Percentiles rank a stretch among this genome's conserved stretches.
Evolutionary conservation across 2,888 invertebrate species (phyloP).

Genomic region (Caenorhabditis sp.): DNA sequence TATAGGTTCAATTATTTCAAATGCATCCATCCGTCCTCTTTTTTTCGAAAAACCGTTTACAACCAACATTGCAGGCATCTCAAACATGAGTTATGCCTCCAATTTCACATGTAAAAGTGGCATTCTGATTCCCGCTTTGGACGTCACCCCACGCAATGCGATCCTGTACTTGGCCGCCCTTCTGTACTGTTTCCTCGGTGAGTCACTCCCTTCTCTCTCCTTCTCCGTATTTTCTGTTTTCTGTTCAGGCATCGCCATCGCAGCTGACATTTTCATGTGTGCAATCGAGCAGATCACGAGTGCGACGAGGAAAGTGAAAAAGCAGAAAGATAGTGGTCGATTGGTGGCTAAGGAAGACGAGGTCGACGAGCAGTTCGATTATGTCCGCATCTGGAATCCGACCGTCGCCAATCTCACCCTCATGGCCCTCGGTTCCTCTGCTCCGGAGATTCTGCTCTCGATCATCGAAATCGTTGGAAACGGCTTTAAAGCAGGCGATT

Average conservation of each 20-base stretch:
- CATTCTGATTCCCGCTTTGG: slow-evolving; percentile 58
- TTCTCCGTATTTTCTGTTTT: too few species aligned
- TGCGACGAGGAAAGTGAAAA: slow-evolving; percentile 79
- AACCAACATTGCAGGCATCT: too few species aligned
- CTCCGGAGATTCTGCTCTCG: slow-evolving; percentile 82
- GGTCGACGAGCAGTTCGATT: slow-evolving; percentile 81
- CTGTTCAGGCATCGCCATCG: slow-evolving; percentile 80
- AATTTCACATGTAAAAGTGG: slow-evolving; percentile 57
- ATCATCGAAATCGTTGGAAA: slow-evolving; percentile 83
- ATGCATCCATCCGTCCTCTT: not conserved
- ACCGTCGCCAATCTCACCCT: slow-evolving; percentile 83
- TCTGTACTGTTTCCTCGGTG: slow-evolving; percentile 82
- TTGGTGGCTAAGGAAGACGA: slow-evolving; percentile 34
- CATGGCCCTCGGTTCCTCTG: slow-evolving; percentile 83
- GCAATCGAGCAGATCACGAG: slow-evolving; percentile 82
- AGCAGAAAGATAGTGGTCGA: slow-evolving; percentile 78
- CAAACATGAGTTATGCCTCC: slow-evolving; percentile 50
- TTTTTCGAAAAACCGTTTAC: too few species aligned
- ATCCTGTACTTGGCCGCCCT: slow-evolving; percentile 81
- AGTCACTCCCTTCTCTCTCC: too few species aligned
- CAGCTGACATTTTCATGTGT: slow-evolving; percentile 83
- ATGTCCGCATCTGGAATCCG: slow-evolving; percentile 83
- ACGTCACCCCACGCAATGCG: slow-evolving; percentile 57
- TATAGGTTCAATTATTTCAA: not conserved
- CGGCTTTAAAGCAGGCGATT: slow-evolving; percentile 80